These are phyloP conservation scores for Fratercula arctica DNA, from an alignment of 2,797 vertebrate species.

Conservation along the genomic window DNA sequence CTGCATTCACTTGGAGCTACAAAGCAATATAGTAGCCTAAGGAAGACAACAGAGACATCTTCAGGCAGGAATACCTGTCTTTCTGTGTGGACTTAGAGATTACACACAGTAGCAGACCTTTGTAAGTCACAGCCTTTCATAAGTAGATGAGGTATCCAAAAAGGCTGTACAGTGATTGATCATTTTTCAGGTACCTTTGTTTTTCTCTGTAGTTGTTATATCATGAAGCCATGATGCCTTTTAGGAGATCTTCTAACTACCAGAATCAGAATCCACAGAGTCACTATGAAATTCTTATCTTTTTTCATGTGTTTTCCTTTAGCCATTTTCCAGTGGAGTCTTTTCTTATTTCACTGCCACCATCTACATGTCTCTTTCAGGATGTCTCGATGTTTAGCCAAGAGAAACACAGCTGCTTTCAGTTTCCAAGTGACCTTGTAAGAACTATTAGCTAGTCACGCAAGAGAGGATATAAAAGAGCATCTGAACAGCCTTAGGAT, in stretches of 20 bases:
- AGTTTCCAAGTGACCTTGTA: conserved; percentile 7
- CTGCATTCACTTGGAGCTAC: background rate
- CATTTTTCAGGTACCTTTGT: background rate
- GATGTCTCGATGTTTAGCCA: background rate
- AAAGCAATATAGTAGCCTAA: background rate
- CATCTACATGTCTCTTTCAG: background rate
- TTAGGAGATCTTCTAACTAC: background rate
- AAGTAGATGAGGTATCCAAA: background rate
- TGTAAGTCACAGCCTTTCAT: background rate
- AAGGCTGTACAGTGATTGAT: accelerated
- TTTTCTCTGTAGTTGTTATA: background rate
- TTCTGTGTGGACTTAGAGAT: background rate
- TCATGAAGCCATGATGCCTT: background rate
- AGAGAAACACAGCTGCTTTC: conserved; percentile 15
- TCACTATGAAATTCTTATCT: background rate
- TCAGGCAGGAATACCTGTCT: background rate
- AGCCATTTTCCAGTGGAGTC: background rate
- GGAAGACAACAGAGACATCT: background rate
- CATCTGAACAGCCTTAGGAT: background rate
- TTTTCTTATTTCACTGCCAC: background rate
- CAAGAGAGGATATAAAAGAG: background rate
- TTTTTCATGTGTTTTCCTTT: background rate
- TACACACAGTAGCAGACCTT: background rate
- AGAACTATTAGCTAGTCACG: background rate
- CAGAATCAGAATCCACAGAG: background rate